Evolutionary conservation across 2,797 vertebrate species (phyloP).

Genomic region (Pyrocephalus nanus): DNA sequence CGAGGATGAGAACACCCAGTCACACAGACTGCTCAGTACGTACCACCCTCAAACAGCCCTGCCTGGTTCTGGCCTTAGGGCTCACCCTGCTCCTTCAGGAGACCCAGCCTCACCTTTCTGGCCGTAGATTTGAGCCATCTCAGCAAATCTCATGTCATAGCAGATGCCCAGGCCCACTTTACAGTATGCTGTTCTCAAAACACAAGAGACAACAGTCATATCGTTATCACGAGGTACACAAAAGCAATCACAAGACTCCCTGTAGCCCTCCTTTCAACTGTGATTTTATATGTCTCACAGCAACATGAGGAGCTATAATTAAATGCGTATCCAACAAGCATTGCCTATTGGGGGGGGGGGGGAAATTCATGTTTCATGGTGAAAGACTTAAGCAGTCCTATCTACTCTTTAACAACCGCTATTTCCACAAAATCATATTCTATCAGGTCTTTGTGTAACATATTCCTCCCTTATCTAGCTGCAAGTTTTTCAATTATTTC

Average conservation of each 20-base stretch:
- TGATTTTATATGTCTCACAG: background rate
- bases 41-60: background rate
- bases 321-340: background rate
- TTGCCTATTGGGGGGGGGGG: background rate
- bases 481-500: background rate
- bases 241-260: background rate
- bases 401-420: background rate
- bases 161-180: constrained; percentile 98
- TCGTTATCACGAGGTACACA: background rate
- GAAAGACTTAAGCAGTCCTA: background rate
- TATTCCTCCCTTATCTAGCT: background rate
- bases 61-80: background rate
- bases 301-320: background rate
- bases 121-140: constrained; percentile 93
- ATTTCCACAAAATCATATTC: background rate
- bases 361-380: background rate
- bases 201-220: constrained; percentile 43
- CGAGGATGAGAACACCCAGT: accelerated
- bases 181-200: constrained; percentile 87
- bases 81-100: background rate
- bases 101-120: constrained; percentile 82
- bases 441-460: background rate
- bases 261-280: background rate
- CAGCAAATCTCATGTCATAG: constrained; percentile 95
- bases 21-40: accelerated